Percentiles rank a stretch among this genome's conserved stretches.
phyloP scores from a whole-genome alignment of 1,140 invertebrate genomes.

The Proctacanthus coquilletti region DNA sequence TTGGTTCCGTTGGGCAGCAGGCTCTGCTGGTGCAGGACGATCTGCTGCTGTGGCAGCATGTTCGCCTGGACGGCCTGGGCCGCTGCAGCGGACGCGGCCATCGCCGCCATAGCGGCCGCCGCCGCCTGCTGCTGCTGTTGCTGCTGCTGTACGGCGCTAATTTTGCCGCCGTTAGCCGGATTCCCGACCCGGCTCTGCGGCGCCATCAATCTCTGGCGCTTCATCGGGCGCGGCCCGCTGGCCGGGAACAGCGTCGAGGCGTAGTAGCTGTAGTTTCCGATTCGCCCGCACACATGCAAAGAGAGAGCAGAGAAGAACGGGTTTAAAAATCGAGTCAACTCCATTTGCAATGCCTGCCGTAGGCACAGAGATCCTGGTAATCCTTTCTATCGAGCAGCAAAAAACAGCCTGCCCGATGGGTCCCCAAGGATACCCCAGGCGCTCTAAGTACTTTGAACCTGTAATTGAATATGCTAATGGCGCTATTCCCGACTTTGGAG shows the following conservation, averaged over 20 bases:
- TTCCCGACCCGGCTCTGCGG: conserved; percentile 17
- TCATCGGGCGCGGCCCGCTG: conserved; percentile 37
- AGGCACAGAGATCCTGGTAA: no score
- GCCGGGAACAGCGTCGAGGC: conserved; percentile 38
- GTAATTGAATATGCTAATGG: no score
- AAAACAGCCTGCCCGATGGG: no score
- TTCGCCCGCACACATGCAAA: no score
- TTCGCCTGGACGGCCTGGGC: conserved; percentile 11
- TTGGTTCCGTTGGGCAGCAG: conserved; percentile 18
- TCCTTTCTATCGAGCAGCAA: no score
- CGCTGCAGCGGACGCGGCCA: conserved; percentile 17
- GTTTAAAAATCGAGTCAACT: no score
- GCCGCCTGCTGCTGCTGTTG: conserved; percentile 26
- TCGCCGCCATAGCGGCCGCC: conserved; percentile 18
- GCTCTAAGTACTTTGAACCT: no score
- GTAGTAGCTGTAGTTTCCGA: conserved; percentile 44
- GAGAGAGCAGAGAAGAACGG: conserved; percentile 7
- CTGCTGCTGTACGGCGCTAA: conserved; percentile 19
- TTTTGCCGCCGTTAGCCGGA: conserved; percentile 10
- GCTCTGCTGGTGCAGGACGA: conserved; percentile 25
- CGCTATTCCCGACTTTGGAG: no score
- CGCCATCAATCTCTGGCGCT: conserved; percentile 43
- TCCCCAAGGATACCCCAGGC: no score
- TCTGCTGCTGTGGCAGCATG: conserved; percentile 25
- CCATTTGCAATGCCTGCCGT: no score